Conservation (phyloP, 2,888 invertebrate species). For the Scaptomyza caliginosa region DNA sequence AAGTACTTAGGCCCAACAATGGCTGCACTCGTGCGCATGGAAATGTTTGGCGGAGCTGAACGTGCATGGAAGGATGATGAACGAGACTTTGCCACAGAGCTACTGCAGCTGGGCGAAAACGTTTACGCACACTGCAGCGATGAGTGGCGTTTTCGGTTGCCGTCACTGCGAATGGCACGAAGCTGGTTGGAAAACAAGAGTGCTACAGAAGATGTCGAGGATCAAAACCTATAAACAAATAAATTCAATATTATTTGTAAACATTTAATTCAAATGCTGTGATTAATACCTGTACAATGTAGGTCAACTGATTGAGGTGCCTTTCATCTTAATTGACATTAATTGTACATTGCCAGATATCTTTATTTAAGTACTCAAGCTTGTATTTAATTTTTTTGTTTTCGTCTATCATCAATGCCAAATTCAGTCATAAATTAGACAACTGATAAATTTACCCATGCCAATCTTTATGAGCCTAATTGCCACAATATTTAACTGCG, state of each 20-base stretch:
- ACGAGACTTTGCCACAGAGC: slow-evolving; percentile 75
- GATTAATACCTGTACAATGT: not conserved
- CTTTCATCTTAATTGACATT: not conserved
- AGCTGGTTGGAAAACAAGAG: slow-evolving; percentile 70
- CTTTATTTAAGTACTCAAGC: not conserved
- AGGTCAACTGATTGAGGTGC: not conserved
- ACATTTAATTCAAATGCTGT: slow-evolving; percentile 6
- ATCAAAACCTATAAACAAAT: slow-evolving; percentile 61
- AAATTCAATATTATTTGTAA: not conserved
- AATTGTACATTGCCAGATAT: slow-evolving; percentile 22
- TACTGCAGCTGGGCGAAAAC: slow-evolving; percentile 78
- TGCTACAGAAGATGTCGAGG: slow-evolving; percentile 43
- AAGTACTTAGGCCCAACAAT: slow-evolving; percentile 82
- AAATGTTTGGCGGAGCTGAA: slow-evolving; percentile 82
- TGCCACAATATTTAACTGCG: slow-evolving; percentile 26
- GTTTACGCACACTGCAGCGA: slow-evolving; percentile 81
- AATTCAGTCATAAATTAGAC: slow-evolving; percentile 12
- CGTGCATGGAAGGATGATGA: slow-evolving; percentile 82
- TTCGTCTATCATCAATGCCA: slow-evolving; percentile 29
- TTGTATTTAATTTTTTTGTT: not conserved
- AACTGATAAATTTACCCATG: slow-evolving; percentile 13
- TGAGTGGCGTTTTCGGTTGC: slow-evolving; percentile 83
- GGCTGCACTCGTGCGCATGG: slow-evolving; percentile 83
- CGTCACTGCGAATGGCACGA: slow-evolving; percentile 73
- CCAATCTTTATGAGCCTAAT: slow-evolving; percentile 46